A percentile compares a stretch with the other conserved stretches of the same genome.
phyloP scores from a whole-genome alignment of 2,888 invertebrate genomes.

The Acronicta alni region DNA sequence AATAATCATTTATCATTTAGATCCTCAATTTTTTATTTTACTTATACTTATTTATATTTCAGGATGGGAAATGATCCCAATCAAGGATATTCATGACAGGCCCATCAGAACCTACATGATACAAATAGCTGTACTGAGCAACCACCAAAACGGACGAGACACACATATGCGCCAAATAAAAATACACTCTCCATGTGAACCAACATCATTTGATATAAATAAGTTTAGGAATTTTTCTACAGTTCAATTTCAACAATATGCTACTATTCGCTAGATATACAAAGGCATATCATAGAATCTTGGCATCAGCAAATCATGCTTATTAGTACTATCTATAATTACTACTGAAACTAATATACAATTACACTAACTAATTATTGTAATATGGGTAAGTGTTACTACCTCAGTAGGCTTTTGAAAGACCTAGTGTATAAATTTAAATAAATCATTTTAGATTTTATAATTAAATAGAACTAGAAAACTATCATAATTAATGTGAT shows the following conservation, averaged over 20 bases:
- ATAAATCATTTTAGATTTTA: too few relatives aligned
- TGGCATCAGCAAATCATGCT: too few relatives aligned
- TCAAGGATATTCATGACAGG: slow-evolving; percentile 95
- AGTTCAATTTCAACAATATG: slow-evolving; percentile 94
- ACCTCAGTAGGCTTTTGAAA: too few relatives aligned
- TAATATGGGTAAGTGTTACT: too few relatives aligned
- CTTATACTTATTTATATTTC: slow-evolving; percentile 37
- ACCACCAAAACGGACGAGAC: slow-evolving; percentile 99
- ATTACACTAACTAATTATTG: too few relatives aligned
- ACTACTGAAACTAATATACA: too few relatives aligned
- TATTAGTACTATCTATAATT: too few relatives aligned
- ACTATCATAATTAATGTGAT: too few relatives aligned
- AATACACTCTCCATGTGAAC: slow-evolving; percentile 95
- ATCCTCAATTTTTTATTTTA: too few relatives aligned
- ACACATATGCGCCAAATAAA: slow-evolving; percentile 99
- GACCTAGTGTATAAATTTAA: too few relatives aligned
- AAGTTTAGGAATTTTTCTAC: slow-evolving; percentile 94
- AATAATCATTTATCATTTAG: too few relatives aligned
- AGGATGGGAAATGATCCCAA: slow-evolving; percentile 98
- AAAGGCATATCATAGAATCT: background rate
- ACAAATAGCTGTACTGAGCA: slow-evolving; percentile 98
- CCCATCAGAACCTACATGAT: slow-evolving; percentile 98
- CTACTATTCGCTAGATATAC: slow-evolving; percentile 92
- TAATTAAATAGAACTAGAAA: too few relatives aligned
- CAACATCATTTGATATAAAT: slow-evolving; percentile 91